Percentiles rank a stretch among this genome's conserved stretches.
These are phyloP conservation scores for Aratinga solstitialis DNA, from an alignment of 2,797 vertebrate species.

Conservation along the genomic window DNA sequence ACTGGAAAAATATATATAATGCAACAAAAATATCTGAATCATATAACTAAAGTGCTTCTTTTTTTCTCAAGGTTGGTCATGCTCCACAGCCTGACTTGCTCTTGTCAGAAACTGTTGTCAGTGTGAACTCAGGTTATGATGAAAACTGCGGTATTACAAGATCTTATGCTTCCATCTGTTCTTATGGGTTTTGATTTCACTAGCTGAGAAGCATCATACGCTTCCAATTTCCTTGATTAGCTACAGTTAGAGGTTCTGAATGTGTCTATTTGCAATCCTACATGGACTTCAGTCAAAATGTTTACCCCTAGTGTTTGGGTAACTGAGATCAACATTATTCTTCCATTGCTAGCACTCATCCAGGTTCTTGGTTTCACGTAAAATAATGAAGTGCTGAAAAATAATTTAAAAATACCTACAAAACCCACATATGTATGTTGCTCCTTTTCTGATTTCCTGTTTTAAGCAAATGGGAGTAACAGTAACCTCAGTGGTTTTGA, in stretches of 20 bases:
- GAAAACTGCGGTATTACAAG: neutral
- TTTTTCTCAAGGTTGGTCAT: neutral
- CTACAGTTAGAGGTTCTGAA: constrained; percentile 21
- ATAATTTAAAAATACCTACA: neutral
- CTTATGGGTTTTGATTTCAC: neutral
- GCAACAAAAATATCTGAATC: neutral
- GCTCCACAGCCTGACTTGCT: neutral
- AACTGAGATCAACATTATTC: neutral
- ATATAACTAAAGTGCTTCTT: neutral
- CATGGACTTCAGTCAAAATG: constrained; percentile 12
- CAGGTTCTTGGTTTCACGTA: constrained; percentile 4
- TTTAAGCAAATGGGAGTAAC: neutral
- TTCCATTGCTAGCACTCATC: constrained; percentile 3
- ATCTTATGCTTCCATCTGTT: neutral
- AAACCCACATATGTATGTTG: neutral
- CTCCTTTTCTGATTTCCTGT: neutral
- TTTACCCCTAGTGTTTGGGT: constrained; percentile 17
- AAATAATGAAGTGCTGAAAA: neutral
- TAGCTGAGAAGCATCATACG: neutral
- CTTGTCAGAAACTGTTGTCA: neutral
- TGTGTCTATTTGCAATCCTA: constrained; percentile 17
- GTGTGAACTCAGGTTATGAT: neutral
- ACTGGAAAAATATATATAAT: neutral
- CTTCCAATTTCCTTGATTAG: constrained; percentile 43
- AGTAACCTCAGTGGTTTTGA: neutral